These are phyloP conservation scores for Dichetophora obliterata DNA, from an alignment of 2,888 invertebrate species.

Conservation along the genomic window DNA sequence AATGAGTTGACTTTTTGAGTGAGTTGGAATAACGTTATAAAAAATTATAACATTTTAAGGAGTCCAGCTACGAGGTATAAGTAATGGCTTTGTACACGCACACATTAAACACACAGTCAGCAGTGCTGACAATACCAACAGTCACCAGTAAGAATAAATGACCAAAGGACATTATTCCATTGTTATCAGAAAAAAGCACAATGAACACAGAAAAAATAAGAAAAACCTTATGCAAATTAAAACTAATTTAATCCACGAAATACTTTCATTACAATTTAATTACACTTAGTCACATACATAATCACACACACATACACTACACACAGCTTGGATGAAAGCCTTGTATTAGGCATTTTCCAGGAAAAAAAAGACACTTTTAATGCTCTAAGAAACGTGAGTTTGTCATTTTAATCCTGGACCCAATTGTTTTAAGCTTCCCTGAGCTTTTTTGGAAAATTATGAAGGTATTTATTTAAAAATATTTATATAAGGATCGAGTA, in stretches of 20 bases:
- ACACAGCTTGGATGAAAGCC: not conserved
- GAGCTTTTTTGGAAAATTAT: conserved; percentile 58
- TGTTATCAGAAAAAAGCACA: conserved; percentile 5
- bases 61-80: not conserved
- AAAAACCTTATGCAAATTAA: conserved; percentile 68
- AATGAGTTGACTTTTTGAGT: not conserved
- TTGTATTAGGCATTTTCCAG: not conserved
- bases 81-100: not conserved
- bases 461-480: conserved; percentile 59
- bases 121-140: not conserved
- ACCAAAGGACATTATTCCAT: not conserved
- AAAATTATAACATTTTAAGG: not conserved
- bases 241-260: conserved; percentile 69
- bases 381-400: not conserved
- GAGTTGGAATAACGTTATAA: too few species aligned
- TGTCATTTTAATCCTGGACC: conserved; percentile 56
- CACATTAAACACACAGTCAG: not conserved
- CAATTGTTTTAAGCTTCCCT: conserved; percentile 1
- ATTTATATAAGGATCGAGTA: conserved; percentile 44
- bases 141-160: not conserved
- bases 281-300: conserved; percentile 60
- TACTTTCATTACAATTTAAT: conserved; percentile 70
- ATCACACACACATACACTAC: not conserved
- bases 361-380: too few species aligned
- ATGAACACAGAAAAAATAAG: conserved; percentile 41